A percentile compares a stretch with the other conserved stretches of the same genome.
These are phyloP conservation scores for Netelia fuscicornis DNA, from an alignment of 2,888 invertebrate genomes.

Conservation along the genomic window DNA sequence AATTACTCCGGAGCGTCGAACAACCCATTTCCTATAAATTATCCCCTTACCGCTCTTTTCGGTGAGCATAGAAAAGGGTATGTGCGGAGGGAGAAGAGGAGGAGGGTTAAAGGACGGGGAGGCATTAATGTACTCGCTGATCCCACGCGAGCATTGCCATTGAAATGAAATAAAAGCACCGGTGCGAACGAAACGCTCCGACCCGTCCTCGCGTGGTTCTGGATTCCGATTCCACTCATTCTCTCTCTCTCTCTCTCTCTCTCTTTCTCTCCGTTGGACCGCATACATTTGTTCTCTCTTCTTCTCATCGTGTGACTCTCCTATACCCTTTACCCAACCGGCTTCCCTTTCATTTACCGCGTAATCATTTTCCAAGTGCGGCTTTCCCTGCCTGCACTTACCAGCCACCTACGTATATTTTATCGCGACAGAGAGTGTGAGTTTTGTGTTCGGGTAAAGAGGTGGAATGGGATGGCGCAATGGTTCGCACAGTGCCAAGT, in stretches of 20 bases:
- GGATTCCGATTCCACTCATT: conserved; percentile 71
- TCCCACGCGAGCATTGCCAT: conserved; percentile 80
- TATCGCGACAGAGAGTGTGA: conserved; percentile 45
- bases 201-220: conserved; percentile 64
- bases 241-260: conserved; percentile 57
- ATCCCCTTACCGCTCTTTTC: conserved; percentile 82
- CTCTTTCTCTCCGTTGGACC: conserved; percentile 3
- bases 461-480: background rate
- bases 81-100: background rate
- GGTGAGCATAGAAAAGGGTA: conserved; percentile 62
- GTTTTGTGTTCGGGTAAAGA: conserved; percentile 21
- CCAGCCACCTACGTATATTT: conserved; percentile 69
- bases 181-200: conserved; percentile 78
- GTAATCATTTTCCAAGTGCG: conserved; percentile 82
- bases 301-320: conserved; percentile 24
- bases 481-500: conserved; percentile 35
- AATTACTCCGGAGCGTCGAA: conserved; percentile 85
- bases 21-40: conserved; percentile 85
- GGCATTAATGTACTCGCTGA: conserved; percentile 84
- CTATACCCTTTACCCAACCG: conserved; percentile 49
- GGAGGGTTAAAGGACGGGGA: conserved; percentile 59
- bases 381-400: conserved; percentile 68
- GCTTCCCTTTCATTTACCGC: conserved; percentile 83
- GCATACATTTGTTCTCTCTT: conserved; percentile 29
- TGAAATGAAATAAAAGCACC: conserved; percentile 84